Base-by-base conservation (phyloP, 2,888 invertebrate genomes). In the Eledona agricola region DNA sequence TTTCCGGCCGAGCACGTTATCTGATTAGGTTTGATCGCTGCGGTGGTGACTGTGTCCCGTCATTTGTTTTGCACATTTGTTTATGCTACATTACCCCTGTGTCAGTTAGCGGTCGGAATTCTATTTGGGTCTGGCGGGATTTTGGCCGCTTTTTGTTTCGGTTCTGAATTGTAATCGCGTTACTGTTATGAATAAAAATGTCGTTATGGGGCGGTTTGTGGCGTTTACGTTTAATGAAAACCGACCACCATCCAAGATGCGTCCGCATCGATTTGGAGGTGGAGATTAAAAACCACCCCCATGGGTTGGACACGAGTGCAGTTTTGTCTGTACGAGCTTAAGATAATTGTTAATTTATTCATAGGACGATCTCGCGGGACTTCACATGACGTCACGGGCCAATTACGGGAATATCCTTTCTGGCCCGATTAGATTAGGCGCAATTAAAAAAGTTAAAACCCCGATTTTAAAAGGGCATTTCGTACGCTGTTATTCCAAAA, bases 321-420 rank as follows among this genome's bases (percentile, higher is more conserved):
- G 32, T 31, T 20, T n/a, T 42, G 62, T 64, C 62, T 63, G 60
- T 64, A 65, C 58, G 63, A 64, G 70, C 66, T 71, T 71, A 70
- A 70, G 70, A 71, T 69, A 70, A 70, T 70, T 69, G 70, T 70
- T 67, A 69, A 71, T 70, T 71, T 71, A 71, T 71, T 69, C 69
- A 71, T 69, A 63, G 69, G 60, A 64, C 62, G 65, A 65, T 70
- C 69, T 65, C 62, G 52, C 61, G 62, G 64, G 70, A 67, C 59
- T 63, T 46, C 55, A 58, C 57, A 64, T 68, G 67, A 68, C 65
- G 66, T 68, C 67, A 65, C 64, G 47, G 64, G 31, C 68, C 69
- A 69, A 69, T 69, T 69, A 68, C 64, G 56, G 59, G 61, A 58
- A 66, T 68, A 67, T 66, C 68, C 67, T 65, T 67, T 62, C 62